A percentile compares a stretch with the other conserved stretches of the same genome.
Conservation (phyloP, 1,140 invertebrate species). For the Papilio xuthus region DNA sequence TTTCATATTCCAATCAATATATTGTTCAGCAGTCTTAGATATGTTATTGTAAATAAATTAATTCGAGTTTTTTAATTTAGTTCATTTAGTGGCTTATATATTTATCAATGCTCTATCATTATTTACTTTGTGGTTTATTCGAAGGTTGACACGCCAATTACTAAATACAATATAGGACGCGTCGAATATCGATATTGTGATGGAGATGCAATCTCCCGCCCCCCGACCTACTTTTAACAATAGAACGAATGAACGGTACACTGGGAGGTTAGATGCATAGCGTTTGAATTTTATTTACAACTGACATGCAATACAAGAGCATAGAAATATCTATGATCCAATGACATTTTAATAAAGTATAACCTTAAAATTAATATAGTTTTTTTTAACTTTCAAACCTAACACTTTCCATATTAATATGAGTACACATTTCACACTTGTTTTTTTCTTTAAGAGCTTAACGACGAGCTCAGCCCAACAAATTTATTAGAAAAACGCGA, state of each 20-base stretch:
- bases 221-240: conserved; percentile 31
- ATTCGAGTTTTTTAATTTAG: too few relatives aligned
- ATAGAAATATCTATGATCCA: neutral
- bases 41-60: too few relatives aligned
- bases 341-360: neutral
- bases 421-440: neutral
- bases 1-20: too few relatives aligned
- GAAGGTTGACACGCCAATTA: conserved; percentile 22
- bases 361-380: too few relatives aligned
- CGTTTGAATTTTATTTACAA: conserved; percentile 10
- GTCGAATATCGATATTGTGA: conserved; percentile 4
- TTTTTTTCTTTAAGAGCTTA: too few relatives aligned
- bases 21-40: too few relatives aligned
- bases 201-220: conserved; percentile 29
- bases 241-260: conserved; percentile 25
- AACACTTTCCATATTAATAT: neutral
- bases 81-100: too few relatives aligned
- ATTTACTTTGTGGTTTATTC: neutral
- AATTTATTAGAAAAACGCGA: too few relatives aligned
- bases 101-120: neutral
- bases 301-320: neutral
- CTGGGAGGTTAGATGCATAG: conserved; percentile 26
- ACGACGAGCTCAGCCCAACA: too few relatives aligned
- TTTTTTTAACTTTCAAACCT: too few relatives aligned
- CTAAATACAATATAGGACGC: conserved; percentile 2